Percentiles rank a stretch among this genome's conserved stretches.
phyloP scores from a whole-genome alignment of 1,140 invertebrate genomes.

The Ceratina australensis region DNA sequence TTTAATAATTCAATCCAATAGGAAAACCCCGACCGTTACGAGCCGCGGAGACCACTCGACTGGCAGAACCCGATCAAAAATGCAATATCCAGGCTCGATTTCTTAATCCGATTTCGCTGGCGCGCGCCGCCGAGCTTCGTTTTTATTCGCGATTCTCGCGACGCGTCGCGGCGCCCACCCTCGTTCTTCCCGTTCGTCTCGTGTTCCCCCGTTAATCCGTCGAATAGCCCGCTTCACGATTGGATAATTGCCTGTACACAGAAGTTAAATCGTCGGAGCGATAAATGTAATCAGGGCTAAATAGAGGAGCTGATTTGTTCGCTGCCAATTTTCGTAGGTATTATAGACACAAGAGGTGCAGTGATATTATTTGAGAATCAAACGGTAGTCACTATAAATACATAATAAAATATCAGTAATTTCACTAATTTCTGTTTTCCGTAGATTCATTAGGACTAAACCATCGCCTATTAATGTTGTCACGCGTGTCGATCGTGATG shows the following conservation, averaged over 20 bases:
- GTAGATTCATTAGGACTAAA: neutral
- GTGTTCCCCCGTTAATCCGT: slow-evolving; percentile 10
- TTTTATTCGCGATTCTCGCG: slow-evolving; percentile 52
- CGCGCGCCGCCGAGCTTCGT: slow-evolving; percentile 67
- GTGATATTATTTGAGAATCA: too few relatives aligned
- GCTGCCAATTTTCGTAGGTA: too few relatives aligned
- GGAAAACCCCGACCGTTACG: slow-evolving; percentile 67
- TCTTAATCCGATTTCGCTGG: slow-evolving; percentile 77
- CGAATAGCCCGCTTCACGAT: slow-evolving; percentile 11
- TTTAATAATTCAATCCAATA: slow-evolving; percentile 80
- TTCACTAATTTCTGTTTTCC: neutral
- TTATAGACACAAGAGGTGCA: too few relatives aligned
- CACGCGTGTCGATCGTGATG: neutral
- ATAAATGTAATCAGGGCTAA: neutral
- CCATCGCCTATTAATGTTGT: neutral
- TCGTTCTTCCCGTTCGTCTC: neutral
- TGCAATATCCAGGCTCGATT: slow-evolving; percentile 78
- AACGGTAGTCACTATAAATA: too few relatives aligned
- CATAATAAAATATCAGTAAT: too few relatives aligned
- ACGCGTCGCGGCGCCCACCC: neutral
- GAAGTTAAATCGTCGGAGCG: neutral
- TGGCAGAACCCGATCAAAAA: slow-evolving; percentile 75
- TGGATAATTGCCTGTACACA: neutral
- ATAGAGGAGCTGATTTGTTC: neutral
- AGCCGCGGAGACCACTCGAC: slow-evolving; percentile 65